Evolutionary conservation across 2,888 invertebrate species (phyloP), one percentile per base, ranked within the genome.

Genomic region (Desoria tigrina): DNA sequence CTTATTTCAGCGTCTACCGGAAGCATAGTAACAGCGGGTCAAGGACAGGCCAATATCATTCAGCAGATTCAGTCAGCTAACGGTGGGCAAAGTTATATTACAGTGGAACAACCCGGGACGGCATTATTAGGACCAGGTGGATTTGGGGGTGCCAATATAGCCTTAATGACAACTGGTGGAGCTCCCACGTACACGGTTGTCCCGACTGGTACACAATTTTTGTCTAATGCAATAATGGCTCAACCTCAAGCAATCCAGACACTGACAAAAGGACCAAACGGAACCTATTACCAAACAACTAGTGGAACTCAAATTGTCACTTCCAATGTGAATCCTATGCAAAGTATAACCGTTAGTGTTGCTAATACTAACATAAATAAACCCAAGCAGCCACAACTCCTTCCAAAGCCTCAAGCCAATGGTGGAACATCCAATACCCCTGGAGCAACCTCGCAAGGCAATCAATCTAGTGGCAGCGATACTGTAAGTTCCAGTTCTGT

Each of bases 101-200:
- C 74, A n/a, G 70, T 76, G 67, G 76, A 76, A 23, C 69, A 74
- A 26, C 74, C 73, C 14, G n/a, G n/a, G n/a, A 71, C 71, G 2
- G 61, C 63, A 1, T 26, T 74, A 1, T 68, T 69, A 23, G 71
- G 74, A 14, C 59, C 70, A 6, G 58, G 61, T 0, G 51, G 67
- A 2, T 69, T 73, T 53, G 74, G 74, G 14, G 63, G 63, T 16
- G 49, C 66, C 1, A 74, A 74, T 67, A 60, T 76, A n/a, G 74
- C 73, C 16, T 62, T 76, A 24, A 68, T 75, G 45, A 56, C 72
- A 14, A 68, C 75, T 27, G 75, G 73, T 24, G 76, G 74, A 9
- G 66, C 71, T 26, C 72, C 70, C 6, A 71, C 75, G 1, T 76
- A 75, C 50, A 69, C 73, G 27, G 73, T 76, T 24, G 53, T 76